These are phyloP conservation scores for Muricea muricata DNA, from an alignment of 92 coral and sea anemone species.

Conservation along the genomic window DNA sequence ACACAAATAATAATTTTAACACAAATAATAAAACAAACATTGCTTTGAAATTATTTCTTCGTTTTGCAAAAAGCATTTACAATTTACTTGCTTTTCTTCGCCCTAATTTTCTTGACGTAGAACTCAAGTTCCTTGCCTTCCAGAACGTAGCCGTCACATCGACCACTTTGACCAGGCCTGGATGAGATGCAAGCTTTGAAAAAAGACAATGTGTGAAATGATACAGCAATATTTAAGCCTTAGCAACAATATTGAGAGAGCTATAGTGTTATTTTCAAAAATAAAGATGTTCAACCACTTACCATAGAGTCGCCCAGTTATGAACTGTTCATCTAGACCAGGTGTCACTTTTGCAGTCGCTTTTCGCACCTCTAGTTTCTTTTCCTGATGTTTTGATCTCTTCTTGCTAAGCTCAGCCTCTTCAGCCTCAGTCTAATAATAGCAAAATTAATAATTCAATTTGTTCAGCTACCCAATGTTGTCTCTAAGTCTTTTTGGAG, in stretches of 20 bases:
- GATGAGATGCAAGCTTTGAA: constrained; percentile 85
- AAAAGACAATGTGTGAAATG: background rate
- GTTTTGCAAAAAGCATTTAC: constrained; percentile 43
- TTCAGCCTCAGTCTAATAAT: constrained; percentile 70
- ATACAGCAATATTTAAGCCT: background rate
- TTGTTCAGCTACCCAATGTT: background rate
- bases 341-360: constrained; percentile 69
- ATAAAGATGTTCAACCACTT: background rate
- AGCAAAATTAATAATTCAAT: background rate
- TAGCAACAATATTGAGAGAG: background rate
- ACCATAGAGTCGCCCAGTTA: constrained; percentile 96
- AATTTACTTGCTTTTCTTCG: constrained; percentile 96
- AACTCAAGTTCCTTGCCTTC: constrained; percentile 98
- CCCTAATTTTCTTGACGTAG: constrained; percentile 87
- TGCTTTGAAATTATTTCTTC: constrained; percentile 9
- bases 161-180: constrained; percentile 96
- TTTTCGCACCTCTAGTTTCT: constrained; percentile 79
- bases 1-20: background rate
- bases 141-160: constrained; percentile 89
- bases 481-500: no score
- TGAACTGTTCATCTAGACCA: constrained; percentile 86
- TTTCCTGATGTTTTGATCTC: constrained; percentile 83
- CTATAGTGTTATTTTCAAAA: background rate
- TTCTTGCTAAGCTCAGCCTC: constrained; percentile 79
- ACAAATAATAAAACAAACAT: background rate